Conservation (phyloP, 2,888 invertebrate genomes). For the Imbricaverruca yamaguchii region DNA sequence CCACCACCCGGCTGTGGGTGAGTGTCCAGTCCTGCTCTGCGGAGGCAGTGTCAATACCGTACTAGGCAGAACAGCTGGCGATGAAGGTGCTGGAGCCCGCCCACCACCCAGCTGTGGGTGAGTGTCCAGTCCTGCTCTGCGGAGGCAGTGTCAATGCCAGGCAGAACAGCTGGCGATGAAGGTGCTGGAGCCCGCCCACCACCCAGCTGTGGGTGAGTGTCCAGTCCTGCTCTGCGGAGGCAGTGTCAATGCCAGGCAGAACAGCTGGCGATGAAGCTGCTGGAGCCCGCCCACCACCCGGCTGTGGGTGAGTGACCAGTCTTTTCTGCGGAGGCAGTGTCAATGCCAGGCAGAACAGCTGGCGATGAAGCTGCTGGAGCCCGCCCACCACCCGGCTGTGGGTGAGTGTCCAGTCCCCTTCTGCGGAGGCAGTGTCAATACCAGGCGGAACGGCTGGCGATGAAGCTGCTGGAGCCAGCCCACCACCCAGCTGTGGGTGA, state of each 20-base stretch:
- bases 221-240: too few species aligned
- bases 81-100: neutral
- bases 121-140: neutral
- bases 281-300: conserved; percentile 9
- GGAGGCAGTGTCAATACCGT: neutral
- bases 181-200: conserved; percentile 2
- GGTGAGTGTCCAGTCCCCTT: neutral
- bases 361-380: neutral
- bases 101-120: conserved; percentile 16
- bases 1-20: conserved; percentile 17
- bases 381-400: conserved; percentile 10
- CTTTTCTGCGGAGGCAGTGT: neutral
- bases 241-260: neutral
- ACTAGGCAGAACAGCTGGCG: neutral
- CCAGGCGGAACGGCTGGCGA: neutral
- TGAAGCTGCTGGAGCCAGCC: neutral
- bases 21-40: neutral
- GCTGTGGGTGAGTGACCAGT: neutral
- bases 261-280: neutral
- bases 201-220: conserved; percentile 8
- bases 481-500: conserved; percentile 16
- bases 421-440: neutral
- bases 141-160: neutral
- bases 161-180: neutral
- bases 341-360: neutral